These are phyloP conservation scores for Oplegnathus fasciatus DNA, from an alignment of 2,113 vertebrate species.

Conservation along the genomic window DNA sequence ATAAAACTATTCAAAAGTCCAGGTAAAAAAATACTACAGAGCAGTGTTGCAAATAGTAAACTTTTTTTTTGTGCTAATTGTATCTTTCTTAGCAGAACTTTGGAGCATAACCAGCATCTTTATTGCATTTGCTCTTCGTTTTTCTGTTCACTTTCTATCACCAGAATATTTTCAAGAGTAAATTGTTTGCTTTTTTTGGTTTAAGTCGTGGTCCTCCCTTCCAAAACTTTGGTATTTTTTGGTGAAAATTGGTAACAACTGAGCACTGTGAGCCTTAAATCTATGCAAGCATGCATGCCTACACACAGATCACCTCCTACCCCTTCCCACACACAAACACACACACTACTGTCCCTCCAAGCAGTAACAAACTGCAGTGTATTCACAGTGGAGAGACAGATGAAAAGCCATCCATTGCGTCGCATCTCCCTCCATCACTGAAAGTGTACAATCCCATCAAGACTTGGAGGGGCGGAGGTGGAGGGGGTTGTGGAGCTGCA, in stretches of 20 bases:
- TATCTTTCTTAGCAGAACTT: neutral
- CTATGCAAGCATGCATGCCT: neutral
- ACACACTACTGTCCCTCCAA: neutral
- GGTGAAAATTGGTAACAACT: neutral
- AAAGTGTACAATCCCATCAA: conserved; percentile 42
- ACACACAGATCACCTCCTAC: neutral
- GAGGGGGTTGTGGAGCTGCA: neutral
- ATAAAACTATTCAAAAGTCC: too few species aligned
- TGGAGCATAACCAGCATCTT: too few species aligned
- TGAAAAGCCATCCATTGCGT: conserved; percentile 39
- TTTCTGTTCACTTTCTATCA: neutral
- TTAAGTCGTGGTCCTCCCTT: neutral
- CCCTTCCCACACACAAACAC: neutral
- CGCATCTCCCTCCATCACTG: conserved; percentile 51
- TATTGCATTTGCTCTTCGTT: neutral
- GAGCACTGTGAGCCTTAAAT: neutral
- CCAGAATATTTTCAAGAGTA: neutral
- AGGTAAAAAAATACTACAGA: neutral
- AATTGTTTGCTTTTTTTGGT: neutral
- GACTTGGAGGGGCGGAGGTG: neutral
- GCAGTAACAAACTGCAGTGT: conserved; percentile 25
- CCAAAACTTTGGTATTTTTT: neutral
- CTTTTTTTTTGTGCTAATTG: neutral
- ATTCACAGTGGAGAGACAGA: conserved; percentile 32
- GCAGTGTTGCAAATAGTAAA: too few species aligned